Evolutionary conservation across 1,140 invertebrate species (phyloP), one percentile per base, ranked within the genome.

Genomic region (Drosophila virilis): DNA sequence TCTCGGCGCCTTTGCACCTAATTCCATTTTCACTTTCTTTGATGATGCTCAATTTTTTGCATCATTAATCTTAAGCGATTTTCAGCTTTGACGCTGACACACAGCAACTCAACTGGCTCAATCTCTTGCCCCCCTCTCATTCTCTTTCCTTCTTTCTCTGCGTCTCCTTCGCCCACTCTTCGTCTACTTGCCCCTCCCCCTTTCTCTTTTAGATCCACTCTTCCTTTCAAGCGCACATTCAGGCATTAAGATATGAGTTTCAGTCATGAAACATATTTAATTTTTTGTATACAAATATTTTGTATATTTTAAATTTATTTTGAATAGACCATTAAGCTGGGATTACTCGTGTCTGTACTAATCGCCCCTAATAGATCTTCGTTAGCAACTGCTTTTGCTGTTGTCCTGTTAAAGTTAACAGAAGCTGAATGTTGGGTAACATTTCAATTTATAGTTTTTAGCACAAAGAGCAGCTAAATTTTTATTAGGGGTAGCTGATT

Each of bases 11-110:
- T 65, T 77, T 88, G 83, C 82, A 86, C 78, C 81, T 86, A 86
- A 88, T 88, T 89, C 84, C 83, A 89, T 89, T 88, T 83, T 89
- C 80, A 83, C 83, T 88, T 80, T 83, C 83, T 89, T 80, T 88
- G 86, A 86, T 88, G 79, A 77, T 86, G 76, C 83, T 88, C 78
- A 86, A 86, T 86, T 88, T 86, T 88, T 77, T 88, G 83, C 83
- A 88, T 86, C 83, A 86, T 86, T 86, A 88, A 86, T 86, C 83
- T 86, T 86, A 68, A 79, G 83, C 83, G 83, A 82, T 79, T 86
- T 86, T 79, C 79, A 88, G 79, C 79, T 82, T 82, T 88, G 65
- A 77, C 76, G 65, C 65, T 85, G 82, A 81, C 82, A 71, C 74
- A 74, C 32, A 10, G 15, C 45, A 35, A 6, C 37, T 80, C 74